Evolutionary conservation across 1,140 invertebrate species (phyloP), one percentile per base, ranked within the genome.

Genomic region (Rhyzopertha dominica): DNA sequence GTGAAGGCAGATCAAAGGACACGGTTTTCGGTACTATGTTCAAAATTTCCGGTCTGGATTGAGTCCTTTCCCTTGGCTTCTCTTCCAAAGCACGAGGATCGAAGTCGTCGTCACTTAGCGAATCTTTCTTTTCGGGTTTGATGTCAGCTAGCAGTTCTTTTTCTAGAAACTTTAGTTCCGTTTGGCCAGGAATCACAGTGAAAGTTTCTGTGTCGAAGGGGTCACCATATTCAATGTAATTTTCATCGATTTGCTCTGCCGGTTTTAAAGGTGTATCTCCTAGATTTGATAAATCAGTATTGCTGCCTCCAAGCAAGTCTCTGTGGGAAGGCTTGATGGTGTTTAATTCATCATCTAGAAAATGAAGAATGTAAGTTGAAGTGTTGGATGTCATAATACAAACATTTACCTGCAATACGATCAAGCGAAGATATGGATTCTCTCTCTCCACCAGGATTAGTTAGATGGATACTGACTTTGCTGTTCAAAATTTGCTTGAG

Each of bases 151-250:
- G 72, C 8, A 90, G 59, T 66, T 90, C 86, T 57, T 82, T 77
- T 69, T 90, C 86, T 13, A 90, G 64, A 56, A 82, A 77, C 62
- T 86, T 87, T 4, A 90, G 60, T 68, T 90, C 87, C 8, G 82
- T 76, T 68, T 81, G 80, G 41, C 85, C 82, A 1, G 85, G 85
- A n/a, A n/a, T n/a, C 45, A 80, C 77, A 29, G 78, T 74, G 13
- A 81, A 69, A 18, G 78, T 76, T 57, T 84, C 77, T 3, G 88
- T 91, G 58, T 91, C 87, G 54, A 91, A 91, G 0, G 87, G 88
- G 74, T 92, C 89, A 12, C 81, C 78, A 56, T 87, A 82, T 30
- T 72, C 76, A 10, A 75, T 65, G 30, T 74, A 70, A 49, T 73
- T 67, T 30, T 74, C 70, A 13, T 74, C 52, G 10, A 64, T 45